A percentile compares a stretch with the other conserved stretches of the same genome.
Conservation (phyloP, 2,888 invertebrate genomes). For the Hofmannophila pseudospretella region DNA sequence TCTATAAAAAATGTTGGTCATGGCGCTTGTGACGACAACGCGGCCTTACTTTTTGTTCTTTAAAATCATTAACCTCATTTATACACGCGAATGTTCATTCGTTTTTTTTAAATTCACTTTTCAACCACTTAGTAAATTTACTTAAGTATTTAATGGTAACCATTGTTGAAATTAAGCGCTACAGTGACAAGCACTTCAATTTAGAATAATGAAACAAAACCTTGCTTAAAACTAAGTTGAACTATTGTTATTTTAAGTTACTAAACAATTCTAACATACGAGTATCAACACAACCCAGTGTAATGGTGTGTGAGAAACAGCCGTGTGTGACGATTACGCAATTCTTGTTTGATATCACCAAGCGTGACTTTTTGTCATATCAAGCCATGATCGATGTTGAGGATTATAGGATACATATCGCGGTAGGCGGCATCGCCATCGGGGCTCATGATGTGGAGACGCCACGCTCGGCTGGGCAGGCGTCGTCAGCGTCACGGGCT, state of each 20-base stretch:
- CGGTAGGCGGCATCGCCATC: slow-evolving; percentile 38
- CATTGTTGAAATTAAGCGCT: not conserved
- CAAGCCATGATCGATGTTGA: slow-evolving; percentile 26
- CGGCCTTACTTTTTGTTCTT: slow-evolving; percentile 33
- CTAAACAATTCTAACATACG: no score
- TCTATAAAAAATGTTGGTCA: slow-evolving; percentile 18
- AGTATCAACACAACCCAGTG: no score
- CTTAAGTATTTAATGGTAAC: slow-evolving; percentile 6
- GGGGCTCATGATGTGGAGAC: slow-evolving; percentile 44
- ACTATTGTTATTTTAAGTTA: no score
- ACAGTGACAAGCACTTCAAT: not conserved
- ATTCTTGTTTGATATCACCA: no score
- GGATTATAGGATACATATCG: slow-evolving; percentile 40
- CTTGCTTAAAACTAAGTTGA: no score
- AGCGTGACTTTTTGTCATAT: slow-evolving; percentile 11
- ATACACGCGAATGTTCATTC: slow-evolving; percentile 23
- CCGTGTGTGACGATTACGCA: no score
- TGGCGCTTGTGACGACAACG: slow-evolving; percentile 11
- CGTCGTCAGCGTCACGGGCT: slow-evolving; percentile 60
- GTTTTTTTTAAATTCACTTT: slow-evolving; percentile 6
- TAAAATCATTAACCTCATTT: slow-evolving; percentile 40
- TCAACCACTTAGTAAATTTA: slow-evolving; percentile 7
- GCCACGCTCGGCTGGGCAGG: slow-evolving; percentile 47
- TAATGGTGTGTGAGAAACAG: no score
- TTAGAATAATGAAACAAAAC: no score